Conservation (phyloP, 2,113 vertebrate species). For the Ophiodon elongatus region DNA sequence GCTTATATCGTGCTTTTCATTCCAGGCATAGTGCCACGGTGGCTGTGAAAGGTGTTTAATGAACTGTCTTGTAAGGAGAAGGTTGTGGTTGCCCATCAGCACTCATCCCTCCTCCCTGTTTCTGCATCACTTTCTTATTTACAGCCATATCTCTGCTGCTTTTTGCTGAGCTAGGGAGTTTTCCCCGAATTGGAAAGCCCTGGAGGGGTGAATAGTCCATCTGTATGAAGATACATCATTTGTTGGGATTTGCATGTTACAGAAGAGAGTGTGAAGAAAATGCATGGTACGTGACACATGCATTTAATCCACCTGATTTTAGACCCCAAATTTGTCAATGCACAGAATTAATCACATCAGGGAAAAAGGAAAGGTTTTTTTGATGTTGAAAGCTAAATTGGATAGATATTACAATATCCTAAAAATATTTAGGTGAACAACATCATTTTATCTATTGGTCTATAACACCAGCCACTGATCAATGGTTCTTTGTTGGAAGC, state of each 20-base stretch:
- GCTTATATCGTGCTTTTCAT: conserved; percentile 63
- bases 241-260: conserved; percentile 65
- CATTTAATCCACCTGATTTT: conserved; percentile 4
- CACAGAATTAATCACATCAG: conserved; percentile 5
- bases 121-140: conserved; percentile 76
- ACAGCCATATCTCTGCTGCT: conserved; percentile 67
- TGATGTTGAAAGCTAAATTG: conserved; percentile 13
- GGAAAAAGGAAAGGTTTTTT: conserved; percentile 4
- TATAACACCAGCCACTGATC: conserved; percentile 4
- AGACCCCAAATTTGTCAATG: background rate
- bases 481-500: conserved; percentile 51
- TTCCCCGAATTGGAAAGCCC: conserved; percentile 59
- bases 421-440: background rate
- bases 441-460: conserved; percentile 21
- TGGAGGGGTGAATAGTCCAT: conserved; percentile 71
- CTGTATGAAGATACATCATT: conserved; percentile 60
- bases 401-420: background rate
- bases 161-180: conserved; percentile 76
- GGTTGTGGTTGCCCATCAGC: conserved; percentile 61
- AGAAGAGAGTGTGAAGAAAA: conserved; percentile 19
- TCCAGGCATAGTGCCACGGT: conserved; percentile 40
- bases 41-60: conserved; percentile 74
- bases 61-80: conserved; percentile 70
- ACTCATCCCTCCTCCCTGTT: conserved; percentile 60
- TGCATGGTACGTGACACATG: conserved; percentile 1